Base-by-base conservation (phyloP, 2,888 invertebrate species). In the Zygogramma bicolorata region DNA sequence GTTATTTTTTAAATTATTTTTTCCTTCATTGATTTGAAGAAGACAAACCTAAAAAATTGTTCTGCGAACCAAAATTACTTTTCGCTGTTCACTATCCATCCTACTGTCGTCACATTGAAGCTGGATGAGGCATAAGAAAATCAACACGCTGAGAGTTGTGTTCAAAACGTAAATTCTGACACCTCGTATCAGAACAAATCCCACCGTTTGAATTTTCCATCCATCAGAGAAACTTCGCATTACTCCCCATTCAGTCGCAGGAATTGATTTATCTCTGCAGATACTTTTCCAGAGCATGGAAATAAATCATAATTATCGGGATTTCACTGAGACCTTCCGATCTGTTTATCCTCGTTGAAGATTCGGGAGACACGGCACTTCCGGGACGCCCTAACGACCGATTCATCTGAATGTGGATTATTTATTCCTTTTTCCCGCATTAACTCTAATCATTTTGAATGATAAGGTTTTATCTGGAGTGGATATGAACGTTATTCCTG, bases 361-460 rank as follows among this genome's bases (percentile, higher is more conserved):
- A 79, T 79, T 76, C 77, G 79, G 75, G 80, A 81, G 68, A 71
- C 74, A 77, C 63, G 73, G 79, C 78, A 77, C 80, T 81, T 79
- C 73, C 75, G 84, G 81, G 83, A 83, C 76, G 77, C 81, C 81
- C 83, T 83, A 85, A 85, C 84, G 84, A 85, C 83, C 85, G 84
- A 81, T 85, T 85, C 85, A 84, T 85, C 85, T 84, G 83, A 85
- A 85, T 84, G 82, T 81, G 83, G 84, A 85, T 86, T 85, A 85
- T 85, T 85, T 85, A 85, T 85, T 85, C 83, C 83, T 83, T 82
- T 83, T 53, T 83, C 82, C 79, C 80, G 81, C 84, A 84, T 85
- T 85, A 85, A 81, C 82, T 84, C 81, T 85, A 84, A 86, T 86
- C 84, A 86, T 81, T 79, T 82, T 84, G 84, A 85, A 84, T 84